Percentiles rank a stretch among this genome's conserved stretches.
These are phyloP conservation scores for Pteruthius melanotis DNA, from an alignment of 2,113 vertebrate species.

Conservation along the genomic window DNA sequence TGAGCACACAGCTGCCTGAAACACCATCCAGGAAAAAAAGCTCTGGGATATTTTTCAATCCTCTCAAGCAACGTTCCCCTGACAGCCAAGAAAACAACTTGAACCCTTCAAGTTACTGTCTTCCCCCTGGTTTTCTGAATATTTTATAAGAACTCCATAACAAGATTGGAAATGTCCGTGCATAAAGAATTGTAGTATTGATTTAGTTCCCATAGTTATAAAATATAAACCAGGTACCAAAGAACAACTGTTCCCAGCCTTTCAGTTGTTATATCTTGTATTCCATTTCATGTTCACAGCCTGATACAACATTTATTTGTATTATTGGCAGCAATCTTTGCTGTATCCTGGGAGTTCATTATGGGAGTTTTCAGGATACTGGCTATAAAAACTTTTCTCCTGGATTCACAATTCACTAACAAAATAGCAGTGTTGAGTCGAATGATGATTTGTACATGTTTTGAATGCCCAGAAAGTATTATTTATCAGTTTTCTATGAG, in stretches of 20 bases:
- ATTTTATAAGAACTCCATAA: conserved; percentile 34
- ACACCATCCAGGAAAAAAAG: background rate
- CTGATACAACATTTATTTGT: conserved; percentile 1
- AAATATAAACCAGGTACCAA: conserved; percentile 30
- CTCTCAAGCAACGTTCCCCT: background rate
- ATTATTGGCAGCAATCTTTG: background rate
- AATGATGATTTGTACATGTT: background rate
- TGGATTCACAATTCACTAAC: background rate
- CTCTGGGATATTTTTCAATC: background rate
- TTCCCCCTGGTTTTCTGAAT: conserved; percentile 19
- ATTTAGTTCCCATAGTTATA: conserved; percentile 12
- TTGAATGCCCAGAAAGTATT: background rate
- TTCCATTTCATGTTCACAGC: conserved; percentile 29
- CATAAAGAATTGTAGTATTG: conserved; percentile 30
- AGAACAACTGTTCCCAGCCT: background rate
- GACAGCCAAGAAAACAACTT: background rate
- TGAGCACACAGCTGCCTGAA: background rate
- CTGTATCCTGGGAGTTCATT: conserved; percentile 21
- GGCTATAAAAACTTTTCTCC: background rate
- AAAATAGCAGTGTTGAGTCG: background rate
- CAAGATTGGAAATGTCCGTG: background rate
- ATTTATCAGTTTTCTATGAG: background rate
- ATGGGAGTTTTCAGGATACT: background rate
- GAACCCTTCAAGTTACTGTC: background rate
- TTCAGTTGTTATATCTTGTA: background rate